Evolutionary conservation across 2,797 vertebrate species (phyloP), one percentile per base, ranked within the genome.

Genomic region (Malurus leucopterus): DNA sequence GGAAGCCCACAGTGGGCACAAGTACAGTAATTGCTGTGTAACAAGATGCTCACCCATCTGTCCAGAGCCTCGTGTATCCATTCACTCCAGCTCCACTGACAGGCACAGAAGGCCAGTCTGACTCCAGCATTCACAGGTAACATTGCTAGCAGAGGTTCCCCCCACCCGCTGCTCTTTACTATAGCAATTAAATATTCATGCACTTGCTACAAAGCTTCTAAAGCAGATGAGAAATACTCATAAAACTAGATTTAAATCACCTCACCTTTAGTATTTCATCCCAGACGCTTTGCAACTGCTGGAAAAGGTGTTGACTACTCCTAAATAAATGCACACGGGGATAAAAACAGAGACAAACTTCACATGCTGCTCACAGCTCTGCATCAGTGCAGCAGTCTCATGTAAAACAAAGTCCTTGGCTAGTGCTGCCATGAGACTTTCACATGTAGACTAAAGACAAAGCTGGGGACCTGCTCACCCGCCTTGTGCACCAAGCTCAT

Each of bases 241-340:
- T 46, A 89, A 62, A 87, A 72, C 49, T 17, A 32, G 36, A 73
- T 82, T 91, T 76, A 78, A 83, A 80, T 68, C 84, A 50, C 67
- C 29, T 78, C 40, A 80, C 27, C 36, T 87, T 77, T 47, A 68
- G 49, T 30, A n/a, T 69, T 59, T 50, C 50, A 51, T 67, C 34
- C 34, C 38, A 80, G 46, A 62, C 13, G 18, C 30, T 75, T 87
- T 67, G 59, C n/a, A 85, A 34, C 29, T 38, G 16, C 47, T 54
- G 44, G 59, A 40, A 83, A 78, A 84, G 9, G 11, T 74, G 50
- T 77, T 65, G 75, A 32, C 13, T 87, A 57, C 75, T 71, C 34
- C 69, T 62, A 72, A 86, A 77, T 34, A 83, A 85, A 47, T 8
- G 34, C 51, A 65, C 8, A 19, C 0, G 0, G 43, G 15, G 34